Evolutionary conservation across 2,113 vertebrate genomes (phyloP), one percentile per base, ranked within the genome.

Genomic region (Tympanuchus pallidicinctus): DNA sequence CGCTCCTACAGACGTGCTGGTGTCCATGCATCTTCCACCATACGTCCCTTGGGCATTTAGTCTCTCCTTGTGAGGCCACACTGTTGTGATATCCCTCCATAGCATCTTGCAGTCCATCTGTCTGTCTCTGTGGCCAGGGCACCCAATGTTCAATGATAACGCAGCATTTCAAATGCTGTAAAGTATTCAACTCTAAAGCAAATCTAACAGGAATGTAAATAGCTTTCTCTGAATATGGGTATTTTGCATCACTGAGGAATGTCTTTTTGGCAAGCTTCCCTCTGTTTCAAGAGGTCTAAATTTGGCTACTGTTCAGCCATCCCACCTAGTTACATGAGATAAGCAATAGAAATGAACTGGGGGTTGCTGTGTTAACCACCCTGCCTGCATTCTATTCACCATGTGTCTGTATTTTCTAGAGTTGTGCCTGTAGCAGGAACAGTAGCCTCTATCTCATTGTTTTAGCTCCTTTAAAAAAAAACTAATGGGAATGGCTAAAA

Each of bases 391-490:
- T 93, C 80, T 2, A 50, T 85, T 91, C 67, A 40, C 28, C 8
- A 52, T 8, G 22, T 86, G 21, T 60, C 72, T 83, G 1, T 45
- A 45, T 74, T 88, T 88, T 85, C 59, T 89, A 43, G 9, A 45
- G 72, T 86, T 72, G 47, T 72, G 52, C 52, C 52, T 61, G 13
- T 47, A 52, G 32, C 17, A 67, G 72, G 38, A 60, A 3, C 13
- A 36, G 32, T 27, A 42, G 20, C 24, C 16, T 19, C 30, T 72
- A 38, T 69, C 38, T 40, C 10, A 18, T 57, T 4, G 15, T 77
- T 89, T 88, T 61, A 89, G 40, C 38, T 86, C 65, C 28, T 5
- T 75, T 90, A 64, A 93, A 92, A 82, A n/a, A 30, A 54, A 54
- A 30, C 50, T 67, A 87, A 86, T 60, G 38, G 47, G 27, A 92